Evolutionary conservation across 2,113 vertebrate genomes (phyloP).

Genomic region (Cichladusa arquata): DNA sequence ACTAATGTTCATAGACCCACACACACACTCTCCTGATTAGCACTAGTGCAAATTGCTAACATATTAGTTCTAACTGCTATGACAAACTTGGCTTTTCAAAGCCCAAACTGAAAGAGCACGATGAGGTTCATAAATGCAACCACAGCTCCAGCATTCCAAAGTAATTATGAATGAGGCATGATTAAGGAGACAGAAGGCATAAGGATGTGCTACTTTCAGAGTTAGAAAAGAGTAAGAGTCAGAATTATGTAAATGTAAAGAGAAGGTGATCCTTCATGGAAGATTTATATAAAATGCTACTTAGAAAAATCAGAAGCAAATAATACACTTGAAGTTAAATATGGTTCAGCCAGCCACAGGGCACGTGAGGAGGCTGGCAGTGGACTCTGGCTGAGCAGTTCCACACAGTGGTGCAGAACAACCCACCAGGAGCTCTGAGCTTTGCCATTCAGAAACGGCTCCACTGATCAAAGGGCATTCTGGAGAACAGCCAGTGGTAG

Average conservation of each 20-base stretch:
- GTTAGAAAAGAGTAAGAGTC: not conserved
- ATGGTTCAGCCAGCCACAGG: not conserved
- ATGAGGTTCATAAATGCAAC: not conserved
- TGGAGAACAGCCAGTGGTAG: not conserved
- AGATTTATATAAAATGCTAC: not conserved
- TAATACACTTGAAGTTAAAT: fast-evolving
- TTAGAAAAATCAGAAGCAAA: not conserved
- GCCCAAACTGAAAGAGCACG: not conserved
- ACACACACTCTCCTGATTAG: not conserved
- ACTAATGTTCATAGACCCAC: not conserved
- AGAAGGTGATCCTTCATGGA: not conserved
- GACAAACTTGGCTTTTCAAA: not conserved
- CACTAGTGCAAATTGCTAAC: not conserved
- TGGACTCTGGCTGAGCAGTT: not conserved
- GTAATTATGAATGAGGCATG: not conserved
- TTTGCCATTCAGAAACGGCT: not conserved
- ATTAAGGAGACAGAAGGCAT: not conserved
- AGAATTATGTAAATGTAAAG: not conserved
- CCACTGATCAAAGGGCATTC: not conserved
- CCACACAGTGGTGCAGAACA: not conserved
- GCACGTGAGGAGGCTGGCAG: not conserved
- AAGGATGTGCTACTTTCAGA: not conserved
- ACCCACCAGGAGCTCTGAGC: not conserved
- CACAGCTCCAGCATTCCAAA: conserved; percentile 2
- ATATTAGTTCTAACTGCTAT: not conserved